These are phyloP conservation scores for Myopa testacea DNA, from an alignment of 2,888 invertebrate species.

Conservation along the genomic window DNA sequence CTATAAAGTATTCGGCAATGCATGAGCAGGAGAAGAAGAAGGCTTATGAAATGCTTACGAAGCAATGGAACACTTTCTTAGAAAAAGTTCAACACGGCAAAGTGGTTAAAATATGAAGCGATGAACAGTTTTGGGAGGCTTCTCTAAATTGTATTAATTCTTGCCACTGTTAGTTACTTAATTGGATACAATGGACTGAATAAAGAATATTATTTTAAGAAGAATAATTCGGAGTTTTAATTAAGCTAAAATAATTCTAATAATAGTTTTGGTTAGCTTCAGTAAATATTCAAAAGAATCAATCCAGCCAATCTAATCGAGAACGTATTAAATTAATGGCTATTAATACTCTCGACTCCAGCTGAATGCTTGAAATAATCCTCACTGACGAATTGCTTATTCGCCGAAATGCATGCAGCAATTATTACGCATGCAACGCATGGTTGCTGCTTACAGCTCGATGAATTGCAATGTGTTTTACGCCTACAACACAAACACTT, in stretches of 20 bases:
- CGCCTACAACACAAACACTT: conserved; percentile 20
- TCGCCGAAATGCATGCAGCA: conserved; percentile 5
- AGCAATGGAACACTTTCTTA: conserved; percentile 35
- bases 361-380: neutral
- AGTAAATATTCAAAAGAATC: too few species aligned
- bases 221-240: too few species aligned
- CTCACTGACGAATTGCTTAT: neutral
- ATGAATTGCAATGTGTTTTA: conserved; percentile 4
- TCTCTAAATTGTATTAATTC: too few species aligned
- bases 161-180: too few species aligned
- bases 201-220: too few species aligned
- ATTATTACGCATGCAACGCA: neutral
- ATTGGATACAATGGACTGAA: too few species aligned
- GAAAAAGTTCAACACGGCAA: neutral
- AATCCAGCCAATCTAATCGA: too few species aligned
- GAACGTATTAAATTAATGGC: too few species aligned
- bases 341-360: neutral
- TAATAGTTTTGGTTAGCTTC: too few species aligned
- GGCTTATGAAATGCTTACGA: conserved; percentile 67
- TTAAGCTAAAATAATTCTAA: too few species aligned
- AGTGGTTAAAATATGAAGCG: conserved; percentile 59
- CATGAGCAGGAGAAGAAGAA: conserved; percentile 41
- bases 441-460: neutral
- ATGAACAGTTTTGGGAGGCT: conserved; percentile 50
- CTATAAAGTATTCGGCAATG: conserved; percentile 64